Base-by-base conservation (phyloP, 2,113 vertebrate genomes). In the Mystacornis crossleyi region DNA sequence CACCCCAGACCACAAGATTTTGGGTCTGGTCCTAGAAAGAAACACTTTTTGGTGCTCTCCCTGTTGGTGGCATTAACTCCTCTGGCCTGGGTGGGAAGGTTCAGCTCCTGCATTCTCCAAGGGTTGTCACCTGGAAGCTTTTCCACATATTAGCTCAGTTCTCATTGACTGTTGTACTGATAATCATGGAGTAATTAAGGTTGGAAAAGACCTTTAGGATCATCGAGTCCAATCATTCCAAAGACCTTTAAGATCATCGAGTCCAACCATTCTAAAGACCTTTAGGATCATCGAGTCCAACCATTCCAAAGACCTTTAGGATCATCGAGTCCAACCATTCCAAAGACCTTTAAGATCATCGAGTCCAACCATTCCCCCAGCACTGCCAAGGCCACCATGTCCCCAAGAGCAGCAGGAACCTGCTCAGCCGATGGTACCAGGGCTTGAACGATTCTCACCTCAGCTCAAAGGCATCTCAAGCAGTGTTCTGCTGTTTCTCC, bases 371-470 rank as follows among this genome's bases (percentile, higher is more conserved):
- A 14, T 72, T 73, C 15, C 36, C 58, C 43, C 43, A 58, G 66
- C 36, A 8, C 43, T 58, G 21, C 86, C 69, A 64, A n/a, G 51
- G 67, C 77, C 60, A 66, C 60, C 60, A 8, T 8, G 33, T 73
- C 28, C 78, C 53, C 36, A n/a, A 2, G 45, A 10, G 65, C 69
- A 60, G 38, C n/a, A 60, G 38, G 47, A 53, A 31, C 45, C 38
- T 14, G 16, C n/a, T 51, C n/a, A 31, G 0, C 61, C 1, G 1
- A 28, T 34, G 53, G 40, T 8, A 16, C 17, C 10, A 58, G 1
- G n/a, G 5, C 47, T 47, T 6, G 20, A n/a, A 26, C 1, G 0
- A 26, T 67, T 75, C 61, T n/a, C n/a, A 40, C 0, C 61, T 74
- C 1, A 0, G 3, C 40, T 47, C 54, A 31, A 74, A 60, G 24